Base-by-base conservation (phyloP, 1,140 invertebrate species). In the Caenorhabditis brenneri region DNA sequence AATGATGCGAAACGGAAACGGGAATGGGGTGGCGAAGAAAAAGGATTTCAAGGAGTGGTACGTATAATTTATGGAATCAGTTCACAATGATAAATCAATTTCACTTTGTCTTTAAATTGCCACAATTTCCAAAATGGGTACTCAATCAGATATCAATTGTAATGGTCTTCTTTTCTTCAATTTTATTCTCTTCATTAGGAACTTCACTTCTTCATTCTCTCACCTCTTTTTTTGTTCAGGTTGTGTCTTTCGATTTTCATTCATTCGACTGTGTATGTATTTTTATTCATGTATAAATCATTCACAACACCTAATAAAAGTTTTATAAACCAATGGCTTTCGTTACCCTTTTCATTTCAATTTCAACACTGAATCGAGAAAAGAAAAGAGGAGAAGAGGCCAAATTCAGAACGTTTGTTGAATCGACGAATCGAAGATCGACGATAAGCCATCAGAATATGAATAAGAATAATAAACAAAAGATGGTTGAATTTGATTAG, bases 1-100 rank as follows among this genome's bases (percentile, higher is more conserved):
- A 58, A 80, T 86, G 83, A 80, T 81, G 49, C 27, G 83, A 22
- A 86, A 69, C 58, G 80, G 83, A 48, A 84, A 84, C 51, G 83
- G 83, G 69, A 86, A 85, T 51, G 83, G 85, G 19, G 79, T 58
- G 55, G 86, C 58, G 53, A 85, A 85, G 81, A 88, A 88, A 69
- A 88, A 88, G 42, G 88, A 88, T 69, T 88, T 88, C 53, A 88
- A 88, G 69, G 88, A 88, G 88, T 88, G 88, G 88, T 88, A 88
- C 69, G 88, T 88, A 60, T 88, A 58, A 87, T 58, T 16, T n/a
- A 58, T 3, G 31, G 1, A 29, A 1, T 79, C 24, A 29, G 12
- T 83, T 24, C 7, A 39, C 6, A 19, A 36, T 79, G 24, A 79
- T 79, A 10, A 36, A 29, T 16, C 6, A 24, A 27, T 49, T 31